Base-by-base conservation (phyloP, 2,797 vertebrate genomes). In the Dendrocincla tyrannina region DNA sequence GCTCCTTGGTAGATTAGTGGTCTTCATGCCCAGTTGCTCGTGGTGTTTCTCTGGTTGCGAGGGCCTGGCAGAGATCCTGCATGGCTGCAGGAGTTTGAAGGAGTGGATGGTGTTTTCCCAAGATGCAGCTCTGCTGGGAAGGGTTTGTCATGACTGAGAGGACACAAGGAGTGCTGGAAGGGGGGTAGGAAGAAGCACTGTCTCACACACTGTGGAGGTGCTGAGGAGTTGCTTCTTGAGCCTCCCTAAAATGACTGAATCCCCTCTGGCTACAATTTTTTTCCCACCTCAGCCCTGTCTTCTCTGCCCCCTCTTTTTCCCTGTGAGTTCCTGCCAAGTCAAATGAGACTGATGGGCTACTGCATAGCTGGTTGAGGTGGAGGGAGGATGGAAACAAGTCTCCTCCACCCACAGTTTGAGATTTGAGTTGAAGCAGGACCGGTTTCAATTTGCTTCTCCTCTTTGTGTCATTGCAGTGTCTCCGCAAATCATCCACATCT, bases 401-500 rank as follows among this genome's bases (percentile, higher is more conserved):
- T 63, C 41, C 67, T 67, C 76, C 86, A n/a, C 82, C 47, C 84
- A 42, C 20, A 7, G n/a, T 42, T 58, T 28, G 35, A 75, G 72
- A 32, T 22, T 55, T 35, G 68, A 73, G 53, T 18, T 15, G 18
- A 41, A 72, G 50, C 49, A 41, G 66, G 70, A 27, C 23, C 0
- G 1, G 9, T 19, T 63, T 25, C 35, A 58, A 86, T 93, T 74
- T 77, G 39, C 59, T 88, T 91, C 60, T 35, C 33, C 30, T 80
- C 85, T 62, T 92, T 93, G 86, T 94, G 7, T 97, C 67, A 22
- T 82, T 89, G 74, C 97, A 98, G 98, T 98, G 77, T 98, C 98
- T 93, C 98, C 98, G 7, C 98, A 98, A 97, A 98, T 98, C 95
- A 94, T 56, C 11, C 97, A 98, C 91, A 98, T 98, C 90, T 98